Percentiles rank a stretch among this genome's conserved stretches.
phyloP scores from a whole-genome alignment of 2,113 vertebrate genomes.

The Caloenas nicobarica region DNA sequence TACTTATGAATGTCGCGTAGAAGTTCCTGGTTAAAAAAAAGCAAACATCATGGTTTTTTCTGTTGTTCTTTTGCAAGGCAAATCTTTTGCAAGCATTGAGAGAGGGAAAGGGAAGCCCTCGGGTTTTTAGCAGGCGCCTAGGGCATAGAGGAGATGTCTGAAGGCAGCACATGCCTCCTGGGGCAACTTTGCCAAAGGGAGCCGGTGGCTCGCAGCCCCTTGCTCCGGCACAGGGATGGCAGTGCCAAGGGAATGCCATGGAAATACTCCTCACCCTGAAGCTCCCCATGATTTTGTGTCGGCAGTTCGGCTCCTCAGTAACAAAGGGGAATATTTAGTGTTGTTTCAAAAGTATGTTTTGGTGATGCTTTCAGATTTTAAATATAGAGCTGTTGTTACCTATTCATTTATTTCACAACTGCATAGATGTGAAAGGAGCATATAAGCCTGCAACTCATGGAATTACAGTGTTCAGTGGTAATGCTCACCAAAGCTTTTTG shows the following conservation, averaged over 20 bases:
- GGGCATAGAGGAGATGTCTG: neutral
- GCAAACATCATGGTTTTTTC: neutral
- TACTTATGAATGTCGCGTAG: slow-evolving; percentile 65
- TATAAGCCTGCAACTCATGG: neutral
- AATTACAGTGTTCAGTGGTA: neutral
- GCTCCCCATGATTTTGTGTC: neutral
- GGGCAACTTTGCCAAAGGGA: neutral
- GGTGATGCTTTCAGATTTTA: neutral
- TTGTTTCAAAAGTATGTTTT: neutral
- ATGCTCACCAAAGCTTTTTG: neutral
- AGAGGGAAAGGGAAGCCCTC: neutral
- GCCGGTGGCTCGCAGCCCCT: neutral
- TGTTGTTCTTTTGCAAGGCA: neutral
- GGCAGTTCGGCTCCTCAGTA: neutral
- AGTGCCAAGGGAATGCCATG: neutral
- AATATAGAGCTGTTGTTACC: neutral
- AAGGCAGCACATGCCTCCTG: neutral
- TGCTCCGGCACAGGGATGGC: accelerated
- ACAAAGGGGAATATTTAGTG: neutral
- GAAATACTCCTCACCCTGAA: neutral
- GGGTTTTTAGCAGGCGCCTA: neutral
- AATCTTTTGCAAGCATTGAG: no score
- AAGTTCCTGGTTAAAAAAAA: slow-evolving; percentile 56
- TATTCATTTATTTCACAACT: neutral
- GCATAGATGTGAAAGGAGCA: neutral